Base-by-base conservation (phyloP, 2,113 vertebrate species). In the Polyodon spathula region DNA sequence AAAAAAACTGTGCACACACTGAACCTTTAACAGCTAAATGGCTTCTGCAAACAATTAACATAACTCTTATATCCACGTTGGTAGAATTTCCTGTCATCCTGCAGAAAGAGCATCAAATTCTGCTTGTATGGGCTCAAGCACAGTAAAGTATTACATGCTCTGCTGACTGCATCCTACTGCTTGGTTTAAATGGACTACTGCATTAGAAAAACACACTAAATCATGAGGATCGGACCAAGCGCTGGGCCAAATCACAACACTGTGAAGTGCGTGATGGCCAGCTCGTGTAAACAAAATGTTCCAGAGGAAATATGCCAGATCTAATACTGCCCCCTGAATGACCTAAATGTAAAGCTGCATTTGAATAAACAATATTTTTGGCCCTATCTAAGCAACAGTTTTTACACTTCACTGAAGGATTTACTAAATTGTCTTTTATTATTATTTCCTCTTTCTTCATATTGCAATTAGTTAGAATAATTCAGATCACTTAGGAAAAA, bases 11-110 rank as follows among this genome's bases (percentile, higher is more conserved):
- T 63, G 71, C 66, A 41, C 68, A 41, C 9, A 56, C 6, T 40
- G 68, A 6, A 14, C 6, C 55, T 70, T 63, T 69, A n/a, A 68
- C 3, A 46, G 67, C 63, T 56, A 48, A 70, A 60, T 11, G 67
- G 73, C 43, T 78, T 27, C 68, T 78, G 71, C 63, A 81, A 81
- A 74, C 48, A 74, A 78, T 76, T 77, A 75, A 73, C 48, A 46
- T 61, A 73, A 67, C 70, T 78, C 51, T 64, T 70, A 39, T 17
- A 78, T 70, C 63, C 66, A 71, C 5, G 8, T 62, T 69, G 59
- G 9, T 65, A 46, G 16, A 73, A 68, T 73, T 69, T n/a, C n/a
- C 15, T 73, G 40, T 76, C 37, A 68, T 62, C 66, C 66, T 16
- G 16, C 56, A 42, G 15, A 61, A 46, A 60, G 14, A 61, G 51